These are phyloP conservation scores for Gallirallus australis DNA, from an alignment of 2,797 vertebrate species.

Conservation along the genomic window DNA sequence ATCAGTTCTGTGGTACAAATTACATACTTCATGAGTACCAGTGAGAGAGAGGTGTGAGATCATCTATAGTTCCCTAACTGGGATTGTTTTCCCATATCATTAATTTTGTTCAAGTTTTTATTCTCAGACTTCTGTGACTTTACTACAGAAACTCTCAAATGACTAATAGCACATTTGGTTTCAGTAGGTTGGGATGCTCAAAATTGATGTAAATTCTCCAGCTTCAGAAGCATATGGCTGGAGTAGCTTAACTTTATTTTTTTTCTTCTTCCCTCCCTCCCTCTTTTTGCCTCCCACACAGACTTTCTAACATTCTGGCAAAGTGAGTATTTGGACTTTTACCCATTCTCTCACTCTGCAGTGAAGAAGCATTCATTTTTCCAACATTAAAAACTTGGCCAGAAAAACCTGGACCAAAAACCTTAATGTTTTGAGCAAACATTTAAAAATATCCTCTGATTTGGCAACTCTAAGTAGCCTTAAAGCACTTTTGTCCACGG, in stretches of 20 bases:
- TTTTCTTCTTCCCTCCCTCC: rapidly evolving
- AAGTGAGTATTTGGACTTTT: conserved; percentile 42
- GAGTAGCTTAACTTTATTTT: neutral
- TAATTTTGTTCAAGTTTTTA: conserved; percentile 42
- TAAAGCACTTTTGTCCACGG: neutral
- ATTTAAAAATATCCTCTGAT: conserved; percentile 48
- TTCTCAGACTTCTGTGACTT: conserved; percentile 35
- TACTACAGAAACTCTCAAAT: conserved; percentile 41
- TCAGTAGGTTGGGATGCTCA: conserved; percentile 17
- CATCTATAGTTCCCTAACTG: conserved; percentile 25
- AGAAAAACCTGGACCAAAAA: neutral
- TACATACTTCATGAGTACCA: conserved; percentile 17
- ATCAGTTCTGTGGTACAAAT: conserved; percentile 56
- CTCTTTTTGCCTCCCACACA: conserved; percentile 29
- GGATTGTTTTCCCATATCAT: conserved; percentile 41
- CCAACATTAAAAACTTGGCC: conserved; percentile 51
- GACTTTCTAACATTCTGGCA: conserved; percentile 54
- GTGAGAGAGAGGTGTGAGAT: conserved; percentile 46
- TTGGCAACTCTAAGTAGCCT: neutral
- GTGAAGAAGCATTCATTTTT: conserved; percentile 54
- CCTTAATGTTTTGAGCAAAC: conserved; percentile 65
- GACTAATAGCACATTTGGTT: conserved; percentile 37
- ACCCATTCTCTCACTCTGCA: conserved; percentile 62
- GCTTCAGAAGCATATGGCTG: neutral
- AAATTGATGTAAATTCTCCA: neutral